Evolutionary conservation across 2,888 invertebrate species (phyloP).

Genomic region (Acleris holmiana): DNA sequence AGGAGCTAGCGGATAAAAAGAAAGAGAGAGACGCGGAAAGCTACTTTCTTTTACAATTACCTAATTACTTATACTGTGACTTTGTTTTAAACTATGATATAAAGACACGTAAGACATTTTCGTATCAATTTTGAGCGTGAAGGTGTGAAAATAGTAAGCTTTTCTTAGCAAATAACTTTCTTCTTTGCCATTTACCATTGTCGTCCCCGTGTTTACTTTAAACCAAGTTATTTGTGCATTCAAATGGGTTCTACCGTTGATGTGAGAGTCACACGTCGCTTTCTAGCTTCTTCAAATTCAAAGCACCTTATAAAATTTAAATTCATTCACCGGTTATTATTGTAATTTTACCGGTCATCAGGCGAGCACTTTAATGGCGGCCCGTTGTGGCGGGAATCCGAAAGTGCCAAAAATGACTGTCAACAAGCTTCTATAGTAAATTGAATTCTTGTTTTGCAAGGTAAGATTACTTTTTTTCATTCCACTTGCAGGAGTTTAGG

Average conservation of each 20-base stretch:
- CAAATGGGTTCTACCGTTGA: conserved; percentile 43
- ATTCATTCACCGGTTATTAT: conserved; percentile 40
- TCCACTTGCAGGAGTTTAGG: no score
- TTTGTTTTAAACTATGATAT: no score
- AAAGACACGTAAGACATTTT: neutral
- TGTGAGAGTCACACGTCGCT: conserved; percentile 39
- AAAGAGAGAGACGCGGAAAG: no score
- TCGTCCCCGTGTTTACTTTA: conserved; percentile 38
- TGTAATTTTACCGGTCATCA: conserved; percentile 24
- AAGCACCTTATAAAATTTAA: conserved; percentile 19
- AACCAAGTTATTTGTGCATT: conserved; percentile 44
- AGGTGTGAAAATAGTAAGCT: conserved; percentile 37
- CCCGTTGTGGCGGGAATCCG: conserved; percentile 10
- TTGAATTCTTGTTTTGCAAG: no score
- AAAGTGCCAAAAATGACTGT: neutral
- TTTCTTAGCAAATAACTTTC: conserved; percentile 41
- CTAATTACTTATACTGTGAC: no score
- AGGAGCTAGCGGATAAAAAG: no score
- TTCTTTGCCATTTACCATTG: conserved; percentile 37
- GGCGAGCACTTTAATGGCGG: conserved; percentile 18
- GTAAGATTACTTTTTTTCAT: no score
- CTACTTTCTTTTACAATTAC: no score
- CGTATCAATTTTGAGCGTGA: conserved; percentile 2
- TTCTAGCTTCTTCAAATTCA: conserved; percentile 40
- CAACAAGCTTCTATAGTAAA: neutral